phyloP scores from a whole-genome alignment of 2,113 vertebrate species.

The Camelus dromedarius region DNA sequence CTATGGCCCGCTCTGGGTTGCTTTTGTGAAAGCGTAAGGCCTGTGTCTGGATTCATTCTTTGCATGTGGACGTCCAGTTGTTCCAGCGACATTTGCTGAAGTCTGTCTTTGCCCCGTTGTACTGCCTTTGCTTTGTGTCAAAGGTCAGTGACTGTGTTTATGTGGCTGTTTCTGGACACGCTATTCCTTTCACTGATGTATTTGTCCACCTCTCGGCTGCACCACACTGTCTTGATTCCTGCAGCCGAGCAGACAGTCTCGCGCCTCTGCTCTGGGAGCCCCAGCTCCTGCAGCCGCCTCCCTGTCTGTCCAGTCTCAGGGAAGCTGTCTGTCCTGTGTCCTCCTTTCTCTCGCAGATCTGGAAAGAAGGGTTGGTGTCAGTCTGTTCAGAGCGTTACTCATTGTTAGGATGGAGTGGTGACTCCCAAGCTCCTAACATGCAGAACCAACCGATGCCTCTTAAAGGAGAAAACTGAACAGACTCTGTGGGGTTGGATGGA shows the following conservation, averaged over 20 bases:
- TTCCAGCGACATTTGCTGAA: background rate
- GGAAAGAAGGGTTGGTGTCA: no score
- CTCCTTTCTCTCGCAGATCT: background rate
- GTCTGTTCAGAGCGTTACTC: background rate
- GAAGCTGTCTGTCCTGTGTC: background rate
- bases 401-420: background rate
- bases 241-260: background rate
- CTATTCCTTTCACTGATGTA: rapidly evolving
- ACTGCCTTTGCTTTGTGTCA: background rate
- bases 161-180: background rate
- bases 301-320: background rate
- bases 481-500: background rate
- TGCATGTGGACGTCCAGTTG: background rate
- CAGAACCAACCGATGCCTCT: background rate
- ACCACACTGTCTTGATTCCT: background rate
- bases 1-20: no score
- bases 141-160: no score
- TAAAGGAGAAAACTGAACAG: background rate
- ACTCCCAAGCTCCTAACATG: background rate
- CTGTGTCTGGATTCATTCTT: no score
- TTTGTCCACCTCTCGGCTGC: rapidly evolving
- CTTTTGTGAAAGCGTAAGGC: no score
- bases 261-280: background rate
- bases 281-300: background rate
- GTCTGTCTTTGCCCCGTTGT: background rate